Percentiles rank a stretch among this genome's conserved stretches.
These are phyloP conservation scores for Notechis scutatus DNA, from an alignment of 2,113 vertebrate genomes.

Conservation along the genomic window DNA sequence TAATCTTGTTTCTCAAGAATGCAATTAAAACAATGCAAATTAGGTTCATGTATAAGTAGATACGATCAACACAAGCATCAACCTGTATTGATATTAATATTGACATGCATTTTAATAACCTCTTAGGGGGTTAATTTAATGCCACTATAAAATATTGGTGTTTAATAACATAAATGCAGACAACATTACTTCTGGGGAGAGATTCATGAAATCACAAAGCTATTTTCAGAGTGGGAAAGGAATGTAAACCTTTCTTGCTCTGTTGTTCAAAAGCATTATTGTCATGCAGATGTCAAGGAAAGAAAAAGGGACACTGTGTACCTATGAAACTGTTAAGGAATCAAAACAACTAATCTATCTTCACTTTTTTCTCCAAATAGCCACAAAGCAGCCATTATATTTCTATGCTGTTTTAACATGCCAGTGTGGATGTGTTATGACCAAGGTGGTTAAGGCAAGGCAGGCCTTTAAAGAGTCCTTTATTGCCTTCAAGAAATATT, in stretches of 20 bases:
- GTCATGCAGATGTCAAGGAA: neutral
- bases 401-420: neutral
- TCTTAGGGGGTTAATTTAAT: constrained; percentile 37
- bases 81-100: constrained; percentile 50
- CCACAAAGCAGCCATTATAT: neutral
- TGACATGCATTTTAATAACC: constrained; percentile 46
- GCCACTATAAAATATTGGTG: constrained; percentile 28
- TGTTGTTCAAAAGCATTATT: neutral
- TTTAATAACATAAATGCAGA: constrained; percentile 11
- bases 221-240: neutral
- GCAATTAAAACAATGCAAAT: constrained; percentile 65
- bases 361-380: neutral
- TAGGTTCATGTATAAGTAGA: constrained; percentile 61
- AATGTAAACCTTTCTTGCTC: neutral
- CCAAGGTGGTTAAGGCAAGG: neutral
- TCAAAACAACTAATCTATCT: neutral
- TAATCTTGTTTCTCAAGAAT: constrained; percentile 58
- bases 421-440: neutral
- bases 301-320: neutral
- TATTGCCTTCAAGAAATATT: neutral
- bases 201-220: neutral
- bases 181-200: constrained; percentile 16
- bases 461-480: neutral
- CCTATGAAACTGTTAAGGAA: neutral
- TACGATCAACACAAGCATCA: constrained; percentile 50